These are phyloP conservation scores for Paramuricea clavata DNA, from an alignment of 92 coral and sea anemone genomes.

Conservation along the genomic window DNA sequence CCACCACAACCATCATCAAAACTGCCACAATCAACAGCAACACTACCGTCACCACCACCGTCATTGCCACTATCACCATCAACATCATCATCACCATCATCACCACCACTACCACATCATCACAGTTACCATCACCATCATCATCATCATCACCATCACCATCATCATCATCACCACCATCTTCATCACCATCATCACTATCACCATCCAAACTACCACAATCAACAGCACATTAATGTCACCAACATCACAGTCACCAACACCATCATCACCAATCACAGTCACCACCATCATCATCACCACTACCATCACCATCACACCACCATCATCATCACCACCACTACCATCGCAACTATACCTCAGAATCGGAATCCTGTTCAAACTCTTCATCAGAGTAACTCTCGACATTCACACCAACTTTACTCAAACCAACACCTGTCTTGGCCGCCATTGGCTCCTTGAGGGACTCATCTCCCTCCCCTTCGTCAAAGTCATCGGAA, in stretches of 20 bases:
- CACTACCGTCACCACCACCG: neutral
- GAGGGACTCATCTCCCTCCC: slow-evolving; percentile 77
- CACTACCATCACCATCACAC: neutral
- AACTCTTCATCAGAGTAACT: slow-evolving; percentile 75
- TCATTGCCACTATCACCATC: neutral
- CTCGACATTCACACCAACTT: neutral
- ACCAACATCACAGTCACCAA: neutral
- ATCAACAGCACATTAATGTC: neutral
- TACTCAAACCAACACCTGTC: neutral
- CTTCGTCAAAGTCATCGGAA: slow-evolving; percentile 93
- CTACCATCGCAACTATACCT: slow-evolving; percentile 65
- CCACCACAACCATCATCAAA: neutral
- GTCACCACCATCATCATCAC: neutral
- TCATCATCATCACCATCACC: neutral
- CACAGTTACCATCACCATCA: neutral
- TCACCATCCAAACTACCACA: neutral
- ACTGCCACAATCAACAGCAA: neutral
- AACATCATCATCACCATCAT: neutral
- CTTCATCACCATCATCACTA: slow-evolving; percentile 21
- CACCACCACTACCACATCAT: neutral
- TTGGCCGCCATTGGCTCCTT: slow-evolving; percentile 45
- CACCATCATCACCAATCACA: slow-evolving; percentile 52
- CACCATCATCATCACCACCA: neutral
- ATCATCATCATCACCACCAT: slow-evolving; percentile 36
- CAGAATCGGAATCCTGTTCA: slow-evolving; percentile 87